Evolutionary conservation across 2,113 vertebrate species (phyloP), one percentile per base, ranked within the genome.

Genomic region (Epinephelus fuscoguttatus): DNA sequence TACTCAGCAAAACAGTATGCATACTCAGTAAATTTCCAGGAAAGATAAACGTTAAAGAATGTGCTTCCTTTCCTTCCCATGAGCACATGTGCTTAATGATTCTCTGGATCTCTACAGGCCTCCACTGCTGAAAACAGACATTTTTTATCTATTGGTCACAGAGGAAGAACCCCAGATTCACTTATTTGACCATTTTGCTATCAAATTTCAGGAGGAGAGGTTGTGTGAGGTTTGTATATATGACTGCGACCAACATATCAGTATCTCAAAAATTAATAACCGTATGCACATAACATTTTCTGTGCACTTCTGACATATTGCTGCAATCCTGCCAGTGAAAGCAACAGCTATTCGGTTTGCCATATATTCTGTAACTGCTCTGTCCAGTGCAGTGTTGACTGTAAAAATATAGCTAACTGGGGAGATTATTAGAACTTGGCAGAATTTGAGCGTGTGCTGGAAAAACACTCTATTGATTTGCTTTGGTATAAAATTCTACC

Each of bases 371-470:
- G 55, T 59, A 68, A 45, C 72, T 12, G n/a, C 70, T 80, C 53
- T 71, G 60, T 79, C 57, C 61, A 75, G 12, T n/a, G 47, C 37
- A 8, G 17, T 88, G 84, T 86, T 85, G 81, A 88, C 86, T 86
- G 52, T 84, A 75, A 86, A 90, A 89, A 90, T 62, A 83, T 63
- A 67, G 64, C 78, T 33, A 77, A 75, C 77, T 60, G 33, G 11
- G 49, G 63, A 82, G 75, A 80, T 88, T 86, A 74, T 89, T 85
- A 67, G 19, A 84, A 57, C 66, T 75, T 80, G 78, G 76, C 69
- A 85, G 71, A 57, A 49, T 70, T 60, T 77, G 50, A 60, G 74
- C 23, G 42, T 75, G 42, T 59, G 56, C 72, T 82, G 70, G 77
- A 75, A 81, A 73, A 84, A 75, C 68, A 67, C 66, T 82, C 68